Conservation (phyloP, 1,140 invertebrate genomes). For the Drosophila simulans region DNA sequence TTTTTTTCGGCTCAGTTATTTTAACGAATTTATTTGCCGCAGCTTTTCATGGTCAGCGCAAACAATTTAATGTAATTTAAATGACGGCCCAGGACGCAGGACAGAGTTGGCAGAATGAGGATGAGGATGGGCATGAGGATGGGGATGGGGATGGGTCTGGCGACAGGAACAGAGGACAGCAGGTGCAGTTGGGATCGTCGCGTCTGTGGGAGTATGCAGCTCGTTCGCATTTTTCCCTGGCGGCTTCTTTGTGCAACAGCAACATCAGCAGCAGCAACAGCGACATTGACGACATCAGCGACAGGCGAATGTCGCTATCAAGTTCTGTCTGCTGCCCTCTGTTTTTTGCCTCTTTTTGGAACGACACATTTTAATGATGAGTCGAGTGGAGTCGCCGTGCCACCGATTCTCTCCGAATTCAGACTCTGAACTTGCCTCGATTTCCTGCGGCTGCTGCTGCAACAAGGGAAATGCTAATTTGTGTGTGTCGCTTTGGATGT, state of each 20-base stretch:
- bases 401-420: slow-evolving; percentile 56
- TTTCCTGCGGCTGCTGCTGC: slow-evolving; percentile 34
- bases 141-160: slow-evolving; percentile 10
- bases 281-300: slow-evolving; percentile 76
- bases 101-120: slow-evolving; percentile 35
- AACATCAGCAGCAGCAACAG: slow-evolving; percentile 60
- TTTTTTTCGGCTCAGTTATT: slow-evolving; percentile 74
- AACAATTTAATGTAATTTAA: slow-evolving; percentile 85
- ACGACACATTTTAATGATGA: slow-evolving; percentile 82
- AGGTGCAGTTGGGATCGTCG: slow-evolving; percentile 50
- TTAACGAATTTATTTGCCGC: slow-evolving; percentile 84
- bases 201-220: slow-evolving; percentile 76
- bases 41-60: slow-evolving; percentile 81
- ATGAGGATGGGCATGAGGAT: slow-evolving; percentile 26
- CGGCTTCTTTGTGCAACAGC: slow-evolving; percentile 51
- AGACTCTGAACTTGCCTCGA: slow-evolving; percentile 27
- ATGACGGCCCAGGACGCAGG: slow-evolving; percentile 80
- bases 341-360: slow-evolving; percentile 40
- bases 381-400: slow-evolving; percentile 44
- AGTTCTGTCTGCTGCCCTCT: slow-evolving; percentile 54
- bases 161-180: slow-evolving; percentile 46
- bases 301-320: slow-evolving; percentile 77
- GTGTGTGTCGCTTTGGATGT: slow-evolving; percentile 70
- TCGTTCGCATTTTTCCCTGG: slow-evolving; percentile 75
- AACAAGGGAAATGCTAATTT: slow-evolving; percentile 82